Conservation (phyloP, 2,113 vertebrate species). For the Percina caprodes region DNA sequence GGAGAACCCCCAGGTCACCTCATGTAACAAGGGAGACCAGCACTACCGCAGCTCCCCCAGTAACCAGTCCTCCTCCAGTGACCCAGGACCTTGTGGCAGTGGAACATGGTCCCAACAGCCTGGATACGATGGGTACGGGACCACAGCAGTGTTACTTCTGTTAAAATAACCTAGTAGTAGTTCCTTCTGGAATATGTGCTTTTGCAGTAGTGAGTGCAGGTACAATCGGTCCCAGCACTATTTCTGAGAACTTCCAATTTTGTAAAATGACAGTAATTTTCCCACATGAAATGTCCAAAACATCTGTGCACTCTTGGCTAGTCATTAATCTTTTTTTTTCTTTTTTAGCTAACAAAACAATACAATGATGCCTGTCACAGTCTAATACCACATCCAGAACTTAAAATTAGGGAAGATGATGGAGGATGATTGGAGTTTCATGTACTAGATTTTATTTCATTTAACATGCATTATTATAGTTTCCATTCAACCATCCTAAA, state of each 20-base stretch:
- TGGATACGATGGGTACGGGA: conserved; percentile 90
- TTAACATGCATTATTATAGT: conserved; percentile 21
- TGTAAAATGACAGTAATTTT: conserved; percentile 68
- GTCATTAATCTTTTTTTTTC: conserved; percentile 6
- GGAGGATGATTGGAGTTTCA: conserved; percentile 22
- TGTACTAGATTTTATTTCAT: conserved; percentile 7
- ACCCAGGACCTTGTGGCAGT: conserved; percentile 92
- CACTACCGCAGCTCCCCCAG: conserved; percentile 95
- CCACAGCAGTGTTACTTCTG: conserved; percentile 22
- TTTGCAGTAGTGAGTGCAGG: conserved; percentile 58
- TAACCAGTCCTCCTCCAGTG: conserved; percentile 98
- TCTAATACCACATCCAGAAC: conserved; percentile 21
- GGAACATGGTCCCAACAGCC: conserved; percentile 93
- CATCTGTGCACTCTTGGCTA: conserved; percentile 37
- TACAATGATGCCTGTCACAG: background rate
- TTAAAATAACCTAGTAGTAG: conserved; percentile 21
- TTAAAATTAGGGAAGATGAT: conserved; percentile 14
- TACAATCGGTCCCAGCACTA: conserved; percentile 51
- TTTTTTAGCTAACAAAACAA: conserved; percentile 34
- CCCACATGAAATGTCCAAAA: conserved; percentile 65
- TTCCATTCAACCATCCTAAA: conserved; percentile 23
- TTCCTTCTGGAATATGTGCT: conserved; percentile 21
- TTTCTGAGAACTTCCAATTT: conserved; percentile 62
- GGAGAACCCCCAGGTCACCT: conserved; percentile 72
- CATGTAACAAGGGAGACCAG: conserved; percentile 81